phyloP scores from a whole-genome alignment of 2,888 invertebrate species.

The Diachrysia chrysitis region DNA sequence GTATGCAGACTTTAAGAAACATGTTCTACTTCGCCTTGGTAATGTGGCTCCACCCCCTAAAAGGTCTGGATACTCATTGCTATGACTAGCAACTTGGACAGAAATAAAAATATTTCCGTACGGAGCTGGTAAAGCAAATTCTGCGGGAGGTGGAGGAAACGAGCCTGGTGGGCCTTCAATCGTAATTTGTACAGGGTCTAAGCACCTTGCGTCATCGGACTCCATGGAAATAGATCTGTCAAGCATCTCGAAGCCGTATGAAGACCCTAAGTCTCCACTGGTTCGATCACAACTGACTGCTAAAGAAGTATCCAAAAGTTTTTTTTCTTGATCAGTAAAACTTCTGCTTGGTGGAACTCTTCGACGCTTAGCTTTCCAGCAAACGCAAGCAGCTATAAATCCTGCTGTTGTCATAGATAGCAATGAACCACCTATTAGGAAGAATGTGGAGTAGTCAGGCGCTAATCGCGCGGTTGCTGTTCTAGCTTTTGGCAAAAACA shows the following conservation, averaged over 20 bases:
- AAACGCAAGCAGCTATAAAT: slow-evolving; percentile 83
- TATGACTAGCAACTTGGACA: slow-evolving; percentile 92
- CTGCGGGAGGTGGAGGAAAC: slow-evolving; percentile 85
- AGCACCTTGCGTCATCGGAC: slow-evolving; percentile 84
- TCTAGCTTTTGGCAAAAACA: slow-evolving; percentile 87
- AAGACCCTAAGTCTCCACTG: slow-evolving; percentile 90
- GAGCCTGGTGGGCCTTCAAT: slow-evolving; percentile 86
- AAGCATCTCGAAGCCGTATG: slow-evolving; percentile 87
- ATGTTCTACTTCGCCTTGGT: slow-evolving; percentile 86
- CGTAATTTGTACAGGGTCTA: slow-evolving; percentile 90
- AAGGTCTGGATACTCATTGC: slow-evolving; percentile 94
- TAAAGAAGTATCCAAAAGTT: slow-evolving; percentile 93
- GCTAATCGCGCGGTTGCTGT: slow-evolving; percentile 93
- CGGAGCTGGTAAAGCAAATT: slow-evolving; percentile 84
- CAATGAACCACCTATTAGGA: slow-evolving; percentile 92
- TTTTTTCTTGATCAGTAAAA: slow-evolving; percentile 96
- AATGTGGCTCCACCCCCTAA: slow-evolving; percentile 88
- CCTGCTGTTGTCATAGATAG: slow-evolving; percentile 91
- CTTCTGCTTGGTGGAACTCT: slow-evolving; percentile 92
- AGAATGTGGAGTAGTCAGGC: slow-evolving; percentile 92
- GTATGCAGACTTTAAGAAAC: slow-evolving; percentile 91
- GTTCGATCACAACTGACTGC: slow-evolving; percentile 90
- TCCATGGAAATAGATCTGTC: slow-evolving; percentile 84
- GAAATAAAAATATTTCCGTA: slow-evolving; percentile 95
- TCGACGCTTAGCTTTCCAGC: slow-evolving; percentile 92